Conservation (phyloP, 2,888 invertebrate genomes). For the Lingula anatina region DNA sequence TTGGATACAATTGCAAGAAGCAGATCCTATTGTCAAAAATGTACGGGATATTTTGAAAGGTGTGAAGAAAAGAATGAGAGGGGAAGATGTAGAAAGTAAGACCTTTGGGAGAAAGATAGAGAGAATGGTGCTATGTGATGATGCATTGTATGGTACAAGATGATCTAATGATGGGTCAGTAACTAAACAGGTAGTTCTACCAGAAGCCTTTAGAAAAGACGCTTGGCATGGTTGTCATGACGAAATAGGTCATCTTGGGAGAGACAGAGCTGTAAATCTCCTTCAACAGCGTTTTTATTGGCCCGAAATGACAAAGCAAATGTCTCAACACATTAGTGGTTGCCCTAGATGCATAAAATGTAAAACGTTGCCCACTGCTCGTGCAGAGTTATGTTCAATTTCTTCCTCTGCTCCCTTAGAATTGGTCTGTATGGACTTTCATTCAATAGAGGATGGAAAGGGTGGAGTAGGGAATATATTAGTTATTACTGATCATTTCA, state of each 20-base stretch:
- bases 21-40: neutral
- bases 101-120: too few species aligned
- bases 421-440: constrained; percentile 6
- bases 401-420: constrained; percentile 1
- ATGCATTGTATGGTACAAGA: too few species aligned
- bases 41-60: too few species aligned
- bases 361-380: neutral
- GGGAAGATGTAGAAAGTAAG: too few species aligned
- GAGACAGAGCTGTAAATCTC: neutral
- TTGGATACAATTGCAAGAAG: neutral
- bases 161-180: too few species aligned
- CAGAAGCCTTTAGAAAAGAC: neutral
- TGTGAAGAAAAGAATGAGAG: too few species aligned
- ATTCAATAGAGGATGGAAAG: constrained; percentile 2
- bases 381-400: neutral
- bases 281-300: neutral
- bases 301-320: neutral
- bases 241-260: neutral
- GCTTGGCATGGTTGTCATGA: neutral
- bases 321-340: neutral
- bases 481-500: constrained; percentile 6
- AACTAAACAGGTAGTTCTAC: neutral
- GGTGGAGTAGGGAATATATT: constrained; percentile 3
- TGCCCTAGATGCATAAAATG: neutral
- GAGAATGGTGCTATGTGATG: neutral